Conservation (phyloP, 2,888 invertebrate species). For the Rotaria socialis region DNA sequence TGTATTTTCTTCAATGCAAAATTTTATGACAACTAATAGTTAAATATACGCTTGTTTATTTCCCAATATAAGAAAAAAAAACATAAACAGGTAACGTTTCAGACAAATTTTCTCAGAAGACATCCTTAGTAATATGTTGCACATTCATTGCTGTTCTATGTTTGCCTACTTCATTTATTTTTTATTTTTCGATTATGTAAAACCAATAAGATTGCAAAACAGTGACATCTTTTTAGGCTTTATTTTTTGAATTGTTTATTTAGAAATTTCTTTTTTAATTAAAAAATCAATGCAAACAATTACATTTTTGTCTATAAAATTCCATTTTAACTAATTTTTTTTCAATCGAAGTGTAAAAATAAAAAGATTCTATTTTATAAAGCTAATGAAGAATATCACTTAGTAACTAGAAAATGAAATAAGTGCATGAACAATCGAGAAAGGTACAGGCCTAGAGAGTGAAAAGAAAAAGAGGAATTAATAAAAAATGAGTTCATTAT, state of each 20-base stretch:
- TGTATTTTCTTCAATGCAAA: no score
- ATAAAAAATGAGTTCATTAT: neutral
- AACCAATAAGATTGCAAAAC: neutral
- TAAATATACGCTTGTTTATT: neutral
- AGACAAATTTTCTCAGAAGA: neutral
- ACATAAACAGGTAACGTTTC: neutral
- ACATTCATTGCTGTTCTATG: neutral
- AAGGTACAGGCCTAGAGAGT: neutral
- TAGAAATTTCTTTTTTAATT: no score
- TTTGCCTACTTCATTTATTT: neutral
- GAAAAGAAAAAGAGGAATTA: neutral
- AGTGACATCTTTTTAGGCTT: neutral
- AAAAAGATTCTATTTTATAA: neutral
- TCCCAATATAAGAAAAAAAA: neutral
- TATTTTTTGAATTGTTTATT: no score
- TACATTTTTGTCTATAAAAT: no score
- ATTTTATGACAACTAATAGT: no score
- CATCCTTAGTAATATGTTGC: neutral
- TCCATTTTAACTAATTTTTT: no score
- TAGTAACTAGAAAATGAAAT: neutral
- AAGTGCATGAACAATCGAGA: neutral
- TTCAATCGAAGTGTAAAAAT: no score
- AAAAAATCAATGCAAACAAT: no score
- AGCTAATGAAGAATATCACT: neutral
- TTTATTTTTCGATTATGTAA: neutral